Base-by-base conservation (phyloP, 2,113 vertebrate genomes). In the Catharus bicknelli region DNA sequence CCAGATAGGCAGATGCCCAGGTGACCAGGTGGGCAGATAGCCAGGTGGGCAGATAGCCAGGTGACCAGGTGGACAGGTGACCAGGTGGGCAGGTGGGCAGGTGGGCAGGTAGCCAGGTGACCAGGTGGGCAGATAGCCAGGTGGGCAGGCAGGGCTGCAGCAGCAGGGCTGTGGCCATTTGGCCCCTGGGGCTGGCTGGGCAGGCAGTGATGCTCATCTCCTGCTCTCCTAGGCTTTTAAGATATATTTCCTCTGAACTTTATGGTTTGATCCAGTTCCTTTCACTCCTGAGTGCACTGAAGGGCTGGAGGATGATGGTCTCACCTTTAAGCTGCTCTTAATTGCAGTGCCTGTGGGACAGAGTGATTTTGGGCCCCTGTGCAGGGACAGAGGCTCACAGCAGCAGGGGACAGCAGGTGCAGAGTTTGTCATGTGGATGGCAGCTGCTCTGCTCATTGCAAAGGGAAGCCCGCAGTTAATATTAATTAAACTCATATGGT, bases 161-260 rank as follows among this genome's bases (percentile, higher is more conserved):
- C 16, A 0, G 27, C 66, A 25, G 15, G 25, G 25, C 5, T 0
- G 0, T 0, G 10, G 75, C 29, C 3, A 0, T 12, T 48, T 5
- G 3, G 36, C 0, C 0, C 2, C 62, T 34, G 8, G 0, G 21
- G 20, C 9, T 4, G 43, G 10, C 6, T 26, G 40, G 4, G 8
- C 0, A 0, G 16, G 43, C 12, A 32, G 1, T 20, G 29, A 7
- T 16, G 55, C 29, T 17, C 27, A 18, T 32, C 36, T 36, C 9
- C 19, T 30, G 20, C 64, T 63, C 18, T 11, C 32, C 17, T 16
- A 11, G 75, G 8, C 8, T 22, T 36, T 19, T 25, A 30, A 50
- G 57, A 23, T 8, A 0, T 3, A 1, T 59, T 69, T 76, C 26
- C n/a, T 69, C 32, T 36, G 9, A 53, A 4, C 32, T 20, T 20